A percentile compares a stretch with the other conserved stretches of the same genome.
Evolutionary conservation across 2,888 invertebrate genomes (phyloP).

Genomic region (Brachylomia viminalis): DNA sequence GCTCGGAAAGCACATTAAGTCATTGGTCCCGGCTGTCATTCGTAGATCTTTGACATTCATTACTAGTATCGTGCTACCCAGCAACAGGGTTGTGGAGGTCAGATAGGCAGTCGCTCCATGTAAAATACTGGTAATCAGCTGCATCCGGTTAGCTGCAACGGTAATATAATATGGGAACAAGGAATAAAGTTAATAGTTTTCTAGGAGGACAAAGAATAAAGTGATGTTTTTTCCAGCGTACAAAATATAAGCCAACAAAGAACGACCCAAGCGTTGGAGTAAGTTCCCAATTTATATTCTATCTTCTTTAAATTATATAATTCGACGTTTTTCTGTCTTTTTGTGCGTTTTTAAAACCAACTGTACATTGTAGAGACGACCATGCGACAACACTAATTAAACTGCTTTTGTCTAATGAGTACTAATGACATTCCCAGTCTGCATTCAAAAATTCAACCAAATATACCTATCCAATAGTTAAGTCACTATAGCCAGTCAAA

Average conservation of each 20-base stretch:
- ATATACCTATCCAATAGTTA: neutral
- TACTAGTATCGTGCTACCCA: neutral
- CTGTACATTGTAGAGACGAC: neutral
- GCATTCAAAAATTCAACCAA: neutral
- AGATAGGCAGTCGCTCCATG: neutral
- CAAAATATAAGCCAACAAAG: rapidly evolving
- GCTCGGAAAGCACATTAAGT: neutral
- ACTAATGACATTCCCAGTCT: neutral
- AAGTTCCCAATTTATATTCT: slow-evolving; percentile 1
- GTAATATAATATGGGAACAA: neutral
- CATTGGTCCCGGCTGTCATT: neutral
- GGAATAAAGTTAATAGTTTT: neutral
- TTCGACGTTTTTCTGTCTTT: no score
- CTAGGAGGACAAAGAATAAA: neutral
- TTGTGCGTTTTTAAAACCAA: neutral
- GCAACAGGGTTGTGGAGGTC: neutral
- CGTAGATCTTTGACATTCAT: neutral
- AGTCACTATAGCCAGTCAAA: neutral
- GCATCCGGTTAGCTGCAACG: no score
- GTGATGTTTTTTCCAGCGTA: neutral
- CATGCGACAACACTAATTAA: neutral
- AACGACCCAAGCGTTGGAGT: neutral
- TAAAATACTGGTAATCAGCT: neutral
- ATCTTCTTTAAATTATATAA: no score
- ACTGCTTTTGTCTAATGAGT: no score